phyloP scores from a whole-genome alignment of 1,140 invertebrate genomes.

The Chionoecetes opilio region DNA sequence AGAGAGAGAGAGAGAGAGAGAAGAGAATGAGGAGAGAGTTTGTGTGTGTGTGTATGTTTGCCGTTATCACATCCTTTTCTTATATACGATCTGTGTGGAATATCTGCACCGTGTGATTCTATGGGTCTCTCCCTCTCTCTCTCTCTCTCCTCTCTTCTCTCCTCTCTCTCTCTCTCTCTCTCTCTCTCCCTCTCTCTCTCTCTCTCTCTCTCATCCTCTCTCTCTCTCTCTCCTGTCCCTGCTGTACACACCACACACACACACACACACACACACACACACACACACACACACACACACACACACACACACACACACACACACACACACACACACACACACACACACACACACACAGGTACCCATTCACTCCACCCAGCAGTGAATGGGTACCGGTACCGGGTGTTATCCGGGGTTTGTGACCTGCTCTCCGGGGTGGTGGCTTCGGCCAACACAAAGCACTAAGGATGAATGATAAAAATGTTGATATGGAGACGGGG shows the following conservation, averaged over 20 bases:
- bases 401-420: too few relatives aligned
- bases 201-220: too few relatives aligned
- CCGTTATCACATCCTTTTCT: conserved; percentile 28
- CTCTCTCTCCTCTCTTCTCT: background rate
- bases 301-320: conserved; percentile 23
- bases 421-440: too few relatives aligned
- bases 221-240: too few relatives aligned
- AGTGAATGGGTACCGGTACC: too few relatives aligned
- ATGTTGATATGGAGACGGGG: too few relatives aligned
- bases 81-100: conserved; percentile 29
- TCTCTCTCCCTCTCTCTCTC: too few relatives aligned
- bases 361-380: too few relatives aligned
- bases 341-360: too few relatives aligned
- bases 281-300: conserved; percentile 22
- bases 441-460: too few relatives aligned
- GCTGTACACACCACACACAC: background rate
- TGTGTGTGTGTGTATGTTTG: background rate
- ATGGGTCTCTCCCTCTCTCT: conserved; percentile 15
- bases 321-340: background rate
- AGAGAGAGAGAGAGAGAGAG: conserved; percentile 19
- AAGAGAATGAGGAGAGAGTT: background rate
- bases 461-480: too few relatives aligned
- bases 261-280: conserved; percentile 38
- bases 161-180: conserved; percentile 5
- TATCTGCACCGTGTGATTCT: conserved; percentile 19